A percentile compares a stretch with the other conserved stretches of the same genome.
These are phyloP conservation scores for Conopomorpha cramerella DNA, from an alignment of 1,140 invertebrate genomes.

Conservation along the genomic window DNA sequence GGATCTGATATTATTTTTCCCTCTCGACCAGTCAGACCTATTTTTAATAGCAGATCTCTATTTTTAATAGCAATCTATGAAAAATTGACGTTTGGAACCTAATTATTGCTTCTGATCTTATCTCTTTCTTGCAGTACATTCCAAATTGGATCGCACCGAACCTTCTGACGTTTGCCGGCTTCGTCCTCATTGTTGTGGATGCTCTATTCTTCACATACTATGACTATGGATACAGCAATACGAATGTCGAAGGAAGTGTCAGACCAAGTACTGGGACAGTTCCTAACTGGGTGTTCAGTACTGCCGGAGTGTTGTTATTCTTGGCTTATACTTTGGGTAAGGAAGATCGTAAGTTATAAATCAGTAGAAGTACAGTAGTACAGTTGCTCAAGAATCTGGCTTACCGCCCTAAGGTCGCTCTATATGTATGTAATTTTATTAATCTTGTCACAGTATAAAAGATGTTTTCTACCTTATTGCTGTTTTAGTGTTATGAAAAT, in stretches of 20 bases:
- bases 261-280: conserved; percentile 59
- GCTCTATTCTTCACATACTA: conserved; percentile 86
- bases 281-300: conserved; percentile 18
- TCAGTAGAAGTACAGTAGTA: too few relatives aligned
- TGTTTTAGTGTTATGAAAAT: neutral
- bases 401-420: too few relatives aligned
- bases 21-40: too few relatives aligned
- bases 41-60: too few relatives aligned
- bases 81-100: too few relatives aligned
- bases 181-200: conserved; percentile 90
- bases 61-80: too few relatives aligned
- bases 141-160: conserved; percentile 96
- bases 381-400: too few relatives aligned
- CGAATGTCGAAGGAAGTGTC: conserved; percentile 79
- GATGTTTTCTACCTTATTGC: neutral
- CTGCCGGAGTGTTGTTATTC: conserved; percentile 85
- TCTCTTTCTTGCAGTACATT: conserved; percentile 79
- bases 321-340: conserved; percentile 91
- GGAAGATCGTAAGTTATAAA: conserved; percentile 14
- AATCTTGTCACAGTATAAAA: neutral
- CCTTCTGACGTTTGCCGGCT: conserved; percentile 91
- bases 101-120: too few relatives aligned
- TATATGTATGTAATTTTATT: too few relatives aligned
- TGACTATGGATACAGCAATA: conserved; percentile 88
- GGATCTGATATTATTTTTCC: too few relatives aligned